These are phyloP conservation scores for Ophion slaviceki DNA, from an alignment of 2,888 invertebrate species.

Conservation along the genomic window DNA sequence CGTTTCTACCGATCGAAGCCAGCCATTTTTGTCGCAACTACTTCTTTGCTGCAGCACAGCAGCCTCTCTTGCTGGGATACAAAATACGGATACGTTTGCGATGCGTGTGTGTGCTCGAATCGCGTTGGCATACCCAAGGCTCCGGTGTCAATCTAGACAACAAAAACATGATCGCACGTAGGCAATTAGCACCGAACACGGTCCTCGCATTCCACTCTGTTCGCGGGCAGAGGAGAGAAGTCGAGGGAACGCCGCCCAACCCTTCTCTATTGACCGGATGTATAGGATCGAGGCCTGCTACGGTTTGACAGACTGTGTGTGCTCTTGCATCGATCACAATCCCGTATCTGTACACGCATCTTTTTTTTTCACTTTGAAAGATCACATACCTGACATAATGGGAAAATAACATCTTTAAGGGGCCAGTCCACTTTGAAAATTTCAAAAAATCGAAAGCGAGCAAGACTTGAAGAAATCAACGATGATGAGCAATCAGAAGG, in stretches of 20 bases:
- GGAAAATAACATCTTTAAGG: too few relatives aligned
- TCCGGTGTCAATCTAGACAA: constrained; percentile 56
- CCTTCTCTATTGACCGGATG: constrained; percentile 50
- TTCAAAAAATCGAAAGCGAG: too few relatives aligned
- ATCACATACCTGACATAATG: neutral
- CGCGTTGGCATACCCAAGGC: constrained; percentile 48
- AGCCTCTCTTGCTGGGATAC: constrained; percentile 29
- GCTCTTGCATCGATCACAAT: constrained; percentile 38
- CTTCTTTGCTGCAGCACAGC: constrained; percentile 38
- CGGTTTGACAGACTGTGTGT: constrained; percentile 3
- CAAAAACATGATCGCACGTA: constrained; percentile 71
- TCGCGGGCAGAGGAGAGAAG: constrained; percentile 18
- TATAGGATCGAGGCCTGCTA: neutral
- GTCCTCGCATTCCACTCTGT: constrained; percentile 68
- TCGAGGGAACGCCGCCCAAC: constrained; percentile 31
- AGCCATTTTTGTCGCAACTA: constrained; percentile 53
- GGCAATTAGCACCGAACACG: constrained; percentile 73
- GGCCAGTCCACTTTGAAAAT: too few relatives aligned
- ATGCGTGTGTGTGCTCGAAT: neutral
- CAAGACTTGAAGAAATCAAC: too few relatives aligned
- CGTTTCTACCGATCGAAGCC: constrained; percentile 40
- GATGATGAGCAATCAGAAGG: too few relatives aligned
- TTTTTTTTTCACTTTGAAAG: neutral
- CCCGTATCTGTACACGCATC: constrained; percentile 27
- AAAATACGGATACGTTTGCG: constrained; percentile 35